Evolutionary conservation across 2,888 invertebrate species (phyloP).

Genomic region (Orthonychiurus folsomi): DNA sequence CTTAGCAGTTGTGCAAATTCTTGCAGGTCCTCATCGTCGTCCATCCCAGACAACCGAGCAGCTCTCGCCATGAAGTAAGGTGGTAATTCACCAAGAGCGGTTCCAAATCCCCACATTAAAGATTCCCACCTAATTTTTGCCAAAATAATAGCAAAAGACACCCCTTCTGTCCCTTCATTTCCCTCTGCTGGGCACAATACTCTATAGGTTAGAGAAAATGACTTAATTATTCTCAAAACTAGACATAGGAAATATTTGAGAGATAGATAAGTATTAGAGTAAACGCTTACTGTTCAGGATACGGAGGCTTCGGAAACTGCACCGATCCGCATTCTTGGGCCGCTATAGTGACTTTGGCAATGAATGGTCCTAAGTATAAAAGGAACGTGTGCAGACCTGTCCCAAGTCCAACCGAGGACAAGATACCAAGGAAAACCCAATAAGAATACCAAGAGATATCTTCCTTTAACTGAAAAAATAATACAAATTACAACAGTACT

Average conservation of each 20-base stretch:
- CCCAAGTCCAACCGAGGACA: conserved; percentile 95
- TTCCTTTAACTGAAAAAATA: conserved; percentile 43
- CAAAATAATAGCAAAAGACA: conserved; percentile 66
- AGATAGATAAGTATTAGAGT: not conserved
- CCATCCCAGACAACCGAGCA: conserved; percentile 57
- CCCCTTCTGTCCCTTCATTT: conserved; percentile 49
- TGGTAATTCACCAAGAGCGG: conserved; percentile 96
- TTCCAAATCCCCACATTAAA: conserved; percentile 96
- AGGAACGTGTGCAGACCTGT: conserved; percentile 98
- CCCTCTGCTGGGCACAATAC: conserved; percentile 79
- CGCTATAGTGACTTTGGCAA: conserved; percentile 94
- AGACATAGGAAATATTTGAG: not conserved
- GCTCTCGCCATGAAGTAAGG: conserved; percentile 99
- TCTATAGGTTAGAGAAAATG: conserved; percentile 49
- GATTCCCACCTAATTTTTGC: conserved; percentile 73
- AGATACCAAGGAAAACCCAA: conserved; percentile 87
- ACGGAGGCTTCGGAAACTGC: conserved; percentile 94
- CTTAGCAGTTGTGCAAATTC: conserved; percentile 59
- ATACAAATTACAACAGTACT: not conserved
- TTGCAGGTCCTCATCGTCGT: conserved; percentile 62
- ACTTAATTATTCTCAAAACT: not conserved
- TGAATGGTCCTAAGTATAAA: conserved; percentile 97
- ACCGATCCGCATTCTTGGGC: conserved; percentile 93
- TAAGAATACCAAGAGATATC: conserved; percentile 65
- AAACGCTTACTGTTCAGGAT: conserved; percentile 80